These are phyloP conservation scores for Chamaetylas fuelleborni DNA, from an alignment of 2,113 vertebrate species.

Conservation along the genomic window DNA sequence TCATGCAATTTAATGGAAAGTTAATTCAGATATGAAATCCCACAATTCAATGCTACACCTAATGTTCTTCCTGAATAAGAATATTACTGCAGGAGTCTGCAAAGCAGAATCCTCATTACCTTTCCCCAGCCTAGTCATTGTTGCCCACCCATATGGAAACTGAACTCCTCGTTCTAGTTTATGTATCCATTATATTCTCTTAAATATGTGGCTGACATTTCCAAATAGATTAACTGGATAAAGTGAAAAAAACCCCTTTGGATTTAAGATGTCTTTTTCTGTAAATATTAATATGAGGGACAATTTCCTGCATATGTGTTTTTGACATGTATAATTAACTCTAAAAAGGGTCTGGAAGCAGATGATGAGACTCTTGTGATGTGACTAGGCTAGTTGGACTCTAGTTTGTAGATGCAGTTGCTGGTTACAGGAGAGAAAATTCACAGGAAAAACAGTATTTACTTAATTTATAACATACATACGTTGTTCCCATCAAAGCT, in stretches of 20 bases:
- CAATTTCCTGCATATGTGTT: background rate
- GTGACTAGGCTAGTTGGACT: background rate
- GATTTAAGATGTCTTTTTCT: background rate
- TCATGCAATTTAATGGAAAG: background rate
- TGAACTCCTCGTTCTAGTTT: background rate
- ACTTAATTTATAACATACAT: background rate
- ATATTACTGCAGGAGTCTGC: background rate
- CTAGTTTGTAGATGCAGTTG: background rate
- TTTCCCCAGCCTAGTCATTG: background rate
- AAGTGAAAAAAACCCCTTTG: background rate
- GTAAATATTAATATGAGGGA: background rate
- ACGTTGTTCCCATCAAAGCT: background rate
- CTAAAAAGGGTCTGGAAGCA: background rate
- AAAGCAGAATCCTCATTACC: background rate
- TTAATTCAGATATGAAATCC: background rate
- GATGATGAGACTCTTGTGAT: background rate
- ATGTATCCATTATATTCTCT: background rate
- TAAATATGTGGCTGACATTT: background rate
- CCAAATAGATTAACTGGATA: background rate
- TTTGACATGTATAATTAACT: background rate
- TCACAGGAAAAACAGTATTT: background rate
- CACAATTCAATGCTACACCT: background rate
- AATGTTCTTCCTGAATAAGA: background rate
- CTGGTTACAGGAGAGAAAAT: background rate
- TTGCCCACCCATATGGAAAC: background rate